Evolutionary conservation across 2,888 invertebrate genomes (phyloP), one percentile per base, ranked within the genome.

Genomic region (Leucoptera coffeella): DNA sequence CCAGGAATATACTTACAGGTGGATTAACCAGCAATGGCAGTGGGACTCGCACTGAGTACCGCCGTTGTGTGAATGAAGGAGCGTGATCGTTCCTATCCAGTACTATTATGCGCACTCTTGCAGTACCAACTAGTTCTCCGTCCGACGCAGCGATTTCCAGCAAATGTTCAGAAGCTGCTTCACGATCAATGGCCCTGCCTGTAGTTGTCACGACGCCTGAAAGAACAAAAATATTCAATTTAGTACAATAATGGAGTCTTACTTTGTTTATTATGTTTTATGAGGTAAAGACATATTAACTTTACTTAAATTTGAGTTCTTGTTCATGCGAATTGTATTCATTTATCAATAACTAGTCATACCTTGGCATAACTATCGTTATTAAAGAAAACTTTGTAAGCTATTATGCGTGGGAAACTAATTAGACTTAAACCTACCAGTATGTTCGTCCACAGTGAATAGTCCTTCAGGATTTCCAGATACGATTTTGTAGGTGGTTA

Each of bases 391-490:
- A n/a, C n/a, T n/a, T n/a, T n/a, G n/a, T n/a, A n/a, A n/a, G n/a
- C n/a, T n/a, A n/a, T 8, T 17, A 14, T 10, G 15, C 21, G 14
- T 4, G 5, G 8, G n/a, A 14, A 13, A 42, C n/a, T n/a, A n/a
- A n/a, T n/a, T n/a, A n/a, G n/a, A n/a, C n/a, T n/a, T n/a, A n/a
- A n/a, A n/a, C 71, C 65, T 59, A 91, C 94, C 94, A 41, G 87
- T 84, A 15, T 74, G 72, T 15, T 80, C 74, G 56, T 95, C 86
- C 42, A 96, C 89, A 37, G 80, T 74, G 62, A 96, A 96, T 47
- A 89, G 85, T 23, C 88, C 87, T 52, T 90, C 89, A 2, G 92
- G 88, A 71, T 95, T 92, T 40, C 94, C 95, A 29, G 88, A 84
- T 24, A 84, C 83, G 54, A 96, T 93, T 45, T 80, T 76, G 64